Conservation (phyloP, 1,140 invertebrate species). For the Ditylenchus dipsaci region DNA sequence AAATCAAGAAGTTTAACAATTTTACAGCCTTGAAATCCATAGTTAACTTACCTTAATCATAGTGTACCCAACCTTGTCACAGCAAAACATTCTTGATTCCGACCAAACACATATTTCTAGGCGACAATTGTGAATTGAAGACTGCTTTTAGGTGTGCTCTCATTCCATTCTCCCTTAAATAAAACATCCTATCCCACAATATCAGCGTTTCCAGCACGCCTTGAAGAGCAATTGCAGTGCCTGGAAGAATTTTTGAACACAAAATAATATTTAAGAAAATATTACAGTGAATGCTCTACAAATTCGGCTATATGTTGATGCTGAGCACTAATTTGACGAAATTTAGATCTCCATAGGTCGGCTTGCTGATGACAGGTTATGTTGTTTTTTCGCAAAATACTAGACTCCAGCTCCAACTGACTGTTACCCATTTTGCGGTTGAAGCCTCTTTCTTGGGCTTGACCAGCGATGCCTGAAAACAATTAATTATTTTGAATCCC, state of each 20-base stretch:
- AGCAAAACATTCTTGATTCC: too few species aligned
- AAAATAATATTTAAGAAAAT: neutral
- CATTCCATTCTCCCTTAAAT: slow-evolving; percentile 10
- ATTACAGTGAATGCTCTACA: slow-evolving; percentile 15
- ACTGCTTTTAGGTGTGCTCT: neutral
- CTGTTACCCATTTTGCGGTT: neutral
- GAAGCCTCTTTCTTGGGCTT: neutral
- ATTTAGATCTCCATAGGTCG: neutral
- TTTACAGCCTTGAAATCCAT: too few species aligned
- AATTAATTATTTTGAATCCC: neutral
- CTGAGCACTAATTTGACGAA: neutral
- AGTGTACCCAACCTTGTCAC: too few species aligned
- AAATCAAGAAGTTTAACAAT: too few species aligned
- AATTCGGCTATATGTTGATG: neutral
- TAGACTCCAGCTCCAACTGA: neutral
- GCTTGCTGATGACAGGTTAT: neutral
- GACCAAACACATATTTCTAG: slow-evolving; percentile 9
- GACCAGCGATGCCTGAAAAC: neutral
- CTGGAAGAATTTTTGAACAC: neutral
- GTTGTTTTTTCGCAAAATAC: neutral
- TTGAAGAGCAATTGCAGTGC: slow-evolving; percentile 16
- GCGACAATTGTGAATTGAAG: slow-evolving; percentile 7
- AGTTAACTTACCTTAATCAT: too few species aligned
- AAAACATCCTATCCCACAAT: slow-evolving; percentile 8
- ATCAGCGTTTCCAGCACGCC: slow-evolving; percentile 3